These are phyloP conservation scores for Lophura nycthemera DNA, from an alignment of 2,113 vertebrate genomes.

Conservation along the genomic window DNA sequence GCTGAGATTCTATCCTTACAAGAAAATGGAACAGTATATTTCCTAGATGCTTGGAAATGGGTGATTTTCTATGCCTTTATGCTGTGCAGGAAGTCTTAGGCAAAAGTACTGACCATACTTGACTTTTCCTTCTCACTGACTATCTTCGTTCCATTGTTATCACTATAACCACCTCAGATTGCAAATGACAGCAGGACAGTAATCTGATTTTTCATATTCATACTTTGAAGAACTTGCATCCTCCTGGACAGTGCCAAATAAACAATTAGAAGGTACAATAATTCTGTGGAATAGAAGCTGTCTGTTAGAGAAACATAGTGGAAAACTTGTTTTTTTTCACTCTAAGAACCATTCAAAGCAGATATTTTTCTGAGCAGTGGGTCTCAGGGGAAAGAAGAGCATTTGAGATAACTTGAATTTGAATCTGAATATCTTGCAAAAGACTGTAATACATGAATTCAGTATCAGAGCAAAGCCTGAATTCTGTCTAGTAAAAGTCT, in stretches of 20 bases:
- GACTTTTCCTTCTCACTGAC: neutral
- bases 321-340: neutral
- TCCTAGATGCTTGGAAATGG: neutral
- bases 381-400: neutral
- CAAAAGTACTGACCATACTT: neutral
- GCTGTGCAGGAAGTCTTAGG: neutral
- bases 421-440: neutral
- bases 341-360: neutral
- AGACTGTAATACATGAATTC: neutral
- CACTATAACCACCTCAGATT: fast-evolving
- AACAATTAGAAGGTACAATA: neutral
- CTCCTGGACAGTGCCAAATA: neutral
- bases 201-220: neutral
- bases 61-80: neutral
- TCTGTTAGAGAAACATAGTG: neutral
- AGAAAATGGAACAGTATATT: neutral
- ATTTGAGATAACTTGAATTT: neutral
- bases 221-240: neutral
- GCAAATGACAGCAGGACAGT: neutral
- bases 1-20: neutral
- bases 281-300: neutral
- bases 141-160: neutral
- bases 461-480: neutral
- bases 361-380: neutral
- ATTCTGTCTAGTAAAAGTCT: neutral